Evolutionary conservation across 2,113 vertebrate species (phyloP), one percentile per base, ranked within the genome.

Genomic region (Phylloscopus whistleri): DNA sequence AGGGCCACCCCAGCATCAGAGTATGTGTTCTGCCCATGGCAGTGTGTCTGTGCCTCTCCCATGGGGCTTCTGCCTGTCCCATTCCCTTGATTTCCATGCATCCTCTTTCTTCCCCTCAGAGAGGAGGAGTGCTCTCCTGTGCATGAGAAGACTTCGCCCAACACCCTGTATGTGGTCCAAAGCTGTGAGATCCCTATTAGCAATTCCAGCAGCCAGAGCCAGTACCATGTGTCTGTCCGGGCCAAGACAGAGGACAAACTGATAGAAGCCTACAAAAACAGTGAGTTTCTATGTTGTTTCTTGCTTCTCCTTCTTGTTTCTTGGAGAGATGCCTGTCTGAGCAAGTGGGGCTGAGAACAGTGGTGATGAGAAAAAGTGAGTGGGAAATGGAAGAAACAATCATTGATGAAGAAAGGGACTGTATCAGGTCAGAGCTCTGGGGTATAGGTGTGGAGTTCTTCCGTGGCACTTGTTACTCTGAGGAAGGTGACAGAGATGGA

Each of bases 111-210:
- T 43, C 41, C 64, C 31, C 21, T 41, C 78, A 98, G 97, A 46
- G 96, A 97, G 81, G 41, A 94, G 18, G 84, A 95, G 64, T 98
- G 97, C 43, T 83, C 67, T 68, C 95, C 93, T 39, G 74, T 95
- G 48, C 67, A 72, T 0, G 89, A 94, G 81, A n/a, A 70, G 64
- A 9, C 31, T 70, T 78, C 93, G 41, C 15, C 66, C 22, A 41
- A 73, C 1, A 3, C 23, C 9, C 35, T 51, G 0, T 96, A 97
- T 4, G 87, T 97, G 28, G 21, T 95, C 10, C 97, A 97, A 83
- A 97, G 94, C 84, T 98, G 97, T 73, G 85, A 93, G 48, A 93
- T 98, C 60, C 77, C 27, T 35, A 63, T 98, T 27, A 63, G 35
- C 46, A 87, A 70, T 74, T 41, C 51, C 72, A 92, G 51, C 41